Conservation (phyloP, 2,113 vertebrate species). For the Sturnus vulgaris region DNA sequence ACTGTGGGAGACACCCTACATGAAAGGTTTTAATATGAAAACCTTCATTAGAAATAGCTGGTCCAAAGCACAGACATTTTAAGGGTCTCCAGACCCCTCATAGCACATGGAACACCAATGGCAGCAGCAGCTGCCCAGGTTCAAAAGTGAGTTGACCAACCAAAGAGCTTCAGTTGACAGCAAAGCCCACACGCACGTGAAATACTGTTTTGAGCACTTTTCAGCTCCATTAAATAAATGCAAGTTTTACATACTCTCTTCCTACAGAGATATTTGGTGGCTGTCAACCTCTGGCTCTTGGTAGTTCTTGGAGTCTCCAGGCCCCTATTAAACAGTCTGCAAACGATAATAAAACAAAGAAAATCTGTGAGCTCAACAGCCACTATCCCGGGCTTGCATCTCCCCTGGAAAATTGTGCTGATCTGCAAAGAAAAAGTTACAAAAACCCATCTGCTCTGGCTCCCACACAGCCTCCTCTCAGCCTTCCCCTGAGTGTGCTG, state of each 20-base stretch:
- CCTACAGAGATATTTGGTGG: background rate
- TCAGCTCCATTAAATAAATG: background rate
- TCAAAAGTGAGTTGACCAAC: background rate
- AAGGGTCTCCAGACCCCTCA: background rate
- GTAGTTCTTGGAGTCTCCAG: background rate
- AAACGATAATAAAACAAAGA: background rate
- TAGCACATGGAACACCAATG: background rate
- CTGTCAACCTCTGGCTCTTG: background rate
- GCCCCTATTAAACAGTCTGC: background rate
- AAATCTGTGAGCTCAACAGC: background rate
- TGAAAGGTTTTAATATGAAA: background rate
- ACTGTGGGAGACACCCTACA: background rate
- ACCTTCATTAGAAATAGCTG: background rate
- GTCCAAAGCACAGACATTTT: background rate
- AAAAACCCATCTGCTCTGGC: conserved; percentile 8
- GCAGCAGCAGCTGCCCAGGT: background rate
- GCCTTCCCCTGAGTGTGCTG: background rate
- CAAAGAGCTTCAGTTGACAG: background rate
- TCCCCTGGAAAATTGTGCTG: conserved; percentile 8
- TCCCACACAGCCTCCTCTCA: background rate
- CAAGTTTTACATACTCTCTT: background rate
- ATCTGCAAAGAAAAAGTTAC: background rate
- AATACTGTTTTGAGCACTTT: background rate
- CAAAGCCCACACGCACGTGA: background rate
- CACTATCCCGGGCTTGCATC: rapidly evolving